Evolutionary conservation across 2,888 invertebrate genomes (phyloP), one percentile per base, ranked within the genome.

Genomic region (Acrobeloides nanus): DNA sequence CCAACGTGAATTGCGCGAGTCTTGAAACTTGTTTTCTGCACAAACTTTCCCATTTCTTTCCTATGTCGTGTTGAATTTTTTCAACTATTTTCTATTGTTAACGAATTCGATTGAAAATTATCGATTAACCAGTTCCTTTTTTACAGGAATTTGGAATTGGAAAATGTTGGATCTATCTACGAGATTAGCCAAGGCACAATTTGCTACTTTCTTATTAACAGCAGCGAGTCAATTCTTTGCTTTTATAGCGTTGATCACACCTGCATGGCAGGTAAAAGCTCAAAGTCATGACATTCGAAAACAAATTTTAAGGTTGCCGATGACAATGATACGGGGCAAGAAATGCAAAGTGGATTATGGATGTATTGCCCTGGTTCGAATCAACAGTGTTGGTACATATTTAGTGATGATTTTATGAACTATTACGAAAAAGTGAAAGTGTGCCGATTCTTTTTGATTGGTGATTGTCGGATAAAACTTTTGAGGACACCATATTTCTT

Each of bases 401-500:
- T 71, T 59, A 62, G 62, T 50, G 71, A 71, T 46, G 59, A 59
- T 46, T 46, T 66, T 47, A 64, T 68, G 47, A 66, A 71, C 47
- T 71, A 71, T 48, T 71, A 71, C 51, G 71, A 71, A 40, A 61
- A 60, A 38, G 70, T 67, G 2, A 70, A 71, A 34, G 64, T 71
- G 8, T 71, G 71, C 38, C 62, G 71, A 5, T 71, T 71, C 34
- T 53, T 71, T 33, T 48, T 71, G 17, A 71, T 71, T 38, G 67
- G 65, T 7, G 71, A 71, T 41, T 71, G 71, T 42, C 59, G 71
- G 18, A 71, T 71, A 48, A 71, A 71, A 31, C 49, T 71, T 6
- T 52, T 71, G 6, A 31, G 70, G 38, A 71, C 71, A 1, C 71
- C 71, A 3, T 71, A 71, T 44, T 71, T 71, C 51, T 71, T 71